Evolutionary conservation across 1,140 invertebrate genomes (phyloP).

Genomic region (Coboldia fuscipes): DNA sequence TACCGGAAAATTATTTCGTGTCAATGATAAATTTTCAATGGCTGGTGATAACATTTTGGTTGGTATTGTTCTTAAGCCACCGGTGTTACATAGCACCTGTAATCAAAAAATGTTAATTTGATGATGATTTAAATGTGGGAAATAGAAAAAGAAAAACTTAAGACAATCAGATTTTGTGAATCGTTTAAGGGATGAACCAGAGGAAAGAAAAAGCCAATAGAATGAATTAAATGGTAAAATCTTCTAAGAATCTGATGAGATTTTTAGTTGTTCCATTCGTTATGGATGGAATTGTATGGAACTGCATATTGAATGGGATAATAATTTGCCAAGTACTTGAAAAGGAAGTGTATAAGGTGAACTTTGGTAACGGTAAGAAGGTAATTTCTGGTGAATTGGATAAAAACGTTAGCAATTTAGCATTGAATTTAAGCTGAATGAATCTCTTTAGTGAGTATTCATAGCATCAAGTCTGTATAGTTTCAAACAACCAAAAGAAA

Average conservation of each 20-base stretch:
- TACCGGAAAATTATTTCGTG: conserved; percentile 53
- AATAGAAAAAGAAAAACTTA: conserved; percentile 1
- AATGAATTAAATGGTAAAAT: conserved; percentile 1
- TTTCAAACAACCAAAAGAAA: conserved; percentile 8
- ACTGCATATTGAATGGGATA: too few relatives aligned
- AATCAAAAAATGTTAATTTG: conserved; percentile 12
- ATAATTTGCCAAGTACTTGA: too few relatives aligned
- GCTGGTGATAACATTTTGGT: conserved; percentile 40
- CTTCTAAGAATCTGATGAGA: conserved; percentile 6
- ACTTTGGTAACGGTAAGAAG: too few relatives aligned
- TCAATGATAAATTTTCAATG: conserved; percentile 59
- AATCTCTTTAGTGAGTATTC: neutral
- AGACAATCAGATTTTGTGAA: neutral
- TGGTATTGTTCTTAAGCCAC: conserved; percentile 52
- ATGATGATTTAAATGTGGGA: conserved; percentile 1
- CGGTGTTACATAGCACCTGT: conserved; percentile 70
- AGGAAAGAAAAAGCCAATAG: neutral
- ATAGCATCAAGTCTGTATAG: neutral
- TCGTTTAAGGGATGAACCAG: neutral
- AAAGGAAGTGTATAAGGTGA: too few relatives aligned
- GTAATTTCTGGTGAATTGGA: too few relatives aligned
- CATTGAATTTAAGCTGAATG: neutral
- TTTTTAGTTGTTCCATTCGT: conserved; percentile 3
- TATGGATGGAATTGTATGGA: neutral
- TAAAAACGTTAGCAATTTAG: too few relatives aligned